These are phyloP conservation scores for Hypomecis punctinalis DNA, from an alignment of 2,888 invertebrate genomes.

Conservation along the genomic window DNA sequence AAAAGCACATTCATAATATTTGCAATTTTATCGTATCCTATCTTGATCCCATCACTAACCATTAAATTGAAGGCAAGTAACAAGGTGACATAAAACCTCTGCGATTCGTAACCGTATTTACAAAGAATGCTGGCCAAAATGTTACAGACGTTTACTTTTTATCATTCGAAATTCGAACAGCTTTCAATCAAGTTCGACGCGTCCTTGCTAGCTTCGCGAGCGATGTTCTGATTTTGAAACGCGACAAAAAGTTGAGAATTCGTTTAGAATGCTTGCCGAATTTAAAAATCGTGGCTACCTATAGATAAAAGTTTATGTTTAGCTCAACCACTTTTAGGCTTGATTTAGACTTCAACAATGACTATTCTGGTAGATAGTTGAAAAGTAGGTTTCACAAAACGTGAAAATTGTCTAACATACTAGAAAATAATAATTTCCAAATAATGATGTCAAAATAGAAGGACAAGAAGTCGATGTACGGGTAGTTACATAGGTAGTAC, in stretches of 20 bases:
- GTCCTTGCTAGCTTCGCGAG: slow-evolving; percentile 45
- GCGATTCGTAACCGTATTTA: slow-evolving; percentile 52
- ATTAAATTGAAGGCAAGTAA: slow-evolving; percentile 49
- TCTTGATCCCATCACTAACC: slow-evolving; percentile 44
- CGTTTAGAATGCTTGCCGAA: slow-evolving; percentile 41
- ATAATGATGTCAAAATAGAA: too few relatives aligned
- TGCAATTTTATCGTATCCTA: slow-evolving; percentile 25
- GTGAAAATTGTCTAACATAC: too few relatives aligned
- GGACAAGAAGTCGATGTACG: too few relatives aligned
- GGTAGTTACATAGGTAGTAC: too few relatives aligned
- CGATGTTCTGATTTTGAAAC: slow-evolving; percentile 42
- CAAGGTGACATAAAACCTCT: slow-evolving; percentile 58
- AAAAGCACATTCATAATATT: not conserved
- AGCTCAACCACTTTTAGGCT: too few relatives aligned
- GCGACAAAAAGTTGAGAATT: slow-evolving; percentile 41
- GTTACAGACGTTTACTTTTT: slow-evolving; percentile 56
- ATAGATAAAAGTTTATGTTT: too few relatives aligned
- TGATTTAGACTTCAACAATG: too few relatives aligned
- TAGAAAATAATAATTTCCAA: too few relatives aligned
- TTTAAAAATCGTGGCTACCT: slow-evolving; percentile 29
- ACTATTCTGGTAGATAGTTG: too few relatives aligned
- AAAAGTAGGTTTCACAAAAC: too few relatives aligned
- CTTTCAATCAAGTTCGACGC: slow-evolving; percentile 61
- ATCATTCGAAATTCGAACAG: slow-evolving; percentile 54
- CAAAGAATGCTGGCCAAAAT: slow-evolving; percentile 54